Base-by-base conservation (phyloP, 2,888 invertebrate species). In the Plagodis dolabraria region DNA sequence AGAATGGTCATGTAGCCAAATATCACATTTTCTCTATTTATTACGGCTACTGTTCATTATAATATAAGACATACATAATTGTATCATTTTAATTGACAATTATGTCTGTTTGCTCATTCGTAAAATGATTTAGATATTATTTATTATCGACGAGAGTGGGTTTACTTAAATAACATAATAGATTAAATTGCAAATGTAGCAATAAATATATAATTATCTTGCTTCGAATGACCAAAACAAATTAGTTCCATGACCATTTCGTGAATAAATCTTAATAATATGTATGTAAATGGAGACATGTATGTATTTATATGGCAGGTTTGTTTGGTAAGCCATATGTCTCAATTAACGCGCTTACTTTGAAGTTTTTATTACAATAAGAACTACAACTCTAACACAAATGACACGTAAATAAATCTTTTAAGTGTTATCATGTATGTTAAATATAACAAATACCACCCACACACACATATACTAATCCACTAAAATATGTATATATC, bases 91-190 rank as follows among this genome's bases (percentile, higher is more conserved):
- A 63, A 68, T 60, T 60, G 60, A 34, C 57, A 40, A 68, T 67
- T 70, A 68, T 58, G 65, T 67, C 63, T 10, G 54, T 63, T 54
- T 53, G 47, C 47, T 49, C 47, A 59, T 59, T 61, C 57, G 56
- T 58, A 58, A 68, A 63, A 68, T 65, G 65, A 65, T 64, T 56
- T 63, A 63, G 54, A 70, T n/a, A 57, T 61, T 65, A 70, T 70
- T 68, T 63, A 68, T 63, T 62, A 55, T 51, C 47, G 49, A 45
- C 53, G 52, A 33, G 47, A 53, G 57, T 60, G 48, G 36, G 53
- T 56, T 53, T 57, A 33, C 40, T 53, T 36, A 11, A 60, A 52
- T 48, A 11, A 60, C 35, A 43, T 47, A 53, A 38, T 49, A 38
- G n/a, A 57, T 56, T 22, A 22, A 50, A 53, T 61, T 58, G 33